Percentiles rank a stretch among this genome's conserved stretches.
Conservation (phyloP, 2,888 invertebrate genomes). For the Xestia sexstrigata region DNA sequence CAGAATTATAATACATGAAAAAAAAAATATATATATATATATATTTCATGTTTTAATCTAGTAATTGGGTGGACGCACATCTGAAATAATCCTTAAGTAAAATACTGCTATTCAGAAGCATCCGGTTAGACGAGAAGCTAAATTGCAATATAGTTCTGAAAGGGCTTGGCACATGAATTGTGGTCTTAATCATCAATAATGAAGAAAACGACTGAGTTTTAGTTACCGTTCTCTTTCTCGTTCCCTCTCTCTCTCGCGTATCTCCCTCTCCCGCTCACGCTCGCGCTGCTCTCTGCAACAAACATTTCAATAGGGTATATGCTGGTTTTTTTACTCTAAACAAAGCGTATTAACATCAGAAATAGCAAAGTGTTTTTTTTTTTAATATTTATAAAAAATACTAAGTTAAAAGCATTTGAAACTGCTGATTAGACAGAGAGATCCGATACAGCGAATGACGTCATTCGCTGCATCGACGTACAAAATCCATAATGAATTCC, state of each 20-base stretch:
- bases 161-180: neutral
- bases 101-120: neutral
- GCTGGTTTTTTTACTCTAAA: no score
- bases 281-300: slow-evolving; percentile 68
- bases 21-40: no score
- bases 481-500: no score
- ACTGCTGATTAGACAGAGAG: no score
- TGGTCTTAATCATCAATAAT: neutral
- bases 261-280: slow-evolving; percentile 77
- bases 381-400: no score
- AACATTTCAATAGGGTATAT: neutral
- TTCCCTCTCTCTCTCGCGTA: slow-evolving; percentile 74
- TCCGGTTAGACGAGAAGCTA: no score
- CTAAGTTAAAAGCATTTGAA: no score
- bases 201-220: neutral
- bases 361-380: no score
- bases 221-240: slow-evolving; percentile 81
- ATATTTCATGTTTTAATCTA: neutral
- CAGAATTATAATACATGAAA: neutral
- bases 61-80: neutral
- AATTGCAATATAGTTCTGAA: neutral
- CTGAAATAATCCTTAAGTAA: neutral
- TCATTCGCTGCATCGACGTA: no score
- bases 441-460: no score
- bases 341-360: no score